Evolutionary conservation across 2,113 vertebrate genomes (phyloP).

Genomic region (Hippolais icterina): DNA sequence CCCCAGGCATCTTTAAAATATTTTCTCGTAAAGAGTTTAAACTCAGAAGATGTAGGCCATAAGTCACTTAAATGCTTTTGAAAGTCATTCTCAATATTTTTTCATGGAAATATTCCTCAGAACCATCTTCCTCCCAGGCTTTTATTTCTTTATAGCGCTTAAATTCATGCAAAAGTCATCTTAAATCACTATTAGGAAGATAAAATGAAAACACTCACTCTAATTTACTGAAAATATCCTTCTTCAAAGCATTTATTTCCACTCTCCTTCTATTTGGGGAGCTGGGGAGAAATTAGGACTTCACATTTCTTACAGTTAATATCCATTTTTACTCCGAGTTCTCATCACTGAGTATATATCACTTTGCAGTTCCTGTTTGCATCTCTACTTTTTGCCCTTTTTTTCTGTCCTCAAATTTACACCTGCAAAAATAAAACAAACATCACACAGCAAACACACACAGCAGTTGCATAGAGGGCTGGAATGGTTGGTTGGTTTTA

Average conservation of each 20-base stretch:
- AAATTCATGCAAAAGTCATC: slow-evolving; percentile 35
- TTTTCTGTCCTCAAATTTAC: background rate
- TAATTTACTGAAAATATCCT: slow-evolving; percentile 36
- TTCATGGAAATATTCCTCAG: slow-evolving; percentile 15
- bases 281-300: slow-evolving; percentile 41
- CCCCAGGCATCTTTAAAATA: slow-evolving; percentile 6
- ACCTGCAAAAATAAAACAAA: slow-evolving; percentile 3
- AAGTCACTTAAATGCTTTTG: slow-evolving; percentile 38
- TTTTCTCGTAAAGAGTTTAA: slow-evolving; percentile 31
- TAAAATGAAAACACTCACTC: slow-evolving; percentile 42
- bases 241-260: slow-evolving; percentile 29
- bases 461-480: background rate
- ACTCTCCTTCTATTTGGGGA: slow-evolving; percentile 20
- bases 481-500: background rate
- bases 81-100: slow-evolving; percentile 28
- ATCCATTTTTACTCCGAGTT: background rate
- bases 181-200: slow-evolving; percentile 44
- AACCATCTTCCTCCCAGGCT: background rate
- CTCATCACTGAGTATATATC: background rate
- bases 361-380: background rate
- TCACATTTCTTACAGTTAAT: slow-evolving; percentile 35
- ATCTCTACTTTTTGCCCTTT: background rate
- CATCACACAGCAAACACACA: background rate
- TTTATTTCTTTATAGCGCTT: slow-evolving; percentile 7
- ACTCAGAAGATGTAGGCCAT: background rate